Percentiles rank a stretch among this genome's conserved stretches.
Conservation (phyloP, 2,113 vertebrate genomes). For the Psettodes erumei region DNA sequence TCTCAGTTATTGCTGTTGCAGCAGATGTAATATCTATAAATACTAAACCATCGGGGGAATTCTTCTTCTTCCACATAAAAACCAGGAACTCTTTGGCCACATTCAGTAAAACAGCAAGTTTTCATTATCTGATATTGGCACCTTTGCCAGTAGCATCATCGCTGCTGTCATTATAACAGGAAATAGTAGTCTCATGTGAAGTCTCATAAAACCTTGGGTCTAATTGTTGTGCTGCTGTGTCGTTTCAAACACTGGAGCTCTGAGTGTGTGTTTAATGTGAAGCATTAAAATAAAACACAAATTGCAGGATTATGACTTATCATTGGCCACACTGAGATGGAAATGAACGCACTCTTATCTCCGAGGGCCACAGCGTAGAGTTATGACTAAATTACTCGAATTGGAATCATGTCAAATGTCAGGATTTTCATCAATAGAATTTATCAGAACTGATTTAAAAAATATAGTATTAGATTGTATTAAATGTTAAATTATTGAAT, state of each 20-base stretch:
- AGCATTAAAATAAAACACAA: slow-evolving; percentile 6
- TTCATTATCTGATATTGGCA: slow-evolving; percentile 19
- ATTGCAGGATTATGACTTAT: background rate
- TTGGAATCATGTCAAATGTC: background rate
- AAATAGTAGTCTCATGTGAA: slow-evolving; percentile 16
- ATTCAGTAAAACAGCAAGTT: slow-evolving; percentile 26
- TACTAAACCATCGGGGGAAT: slow-evolving; percentile 5
- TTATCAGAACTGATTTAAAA: slow-evolving; percentile 14
- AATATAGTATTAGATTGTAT: too few species aligned
- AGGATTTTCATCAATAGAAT: slow-evolving; percentile 11
- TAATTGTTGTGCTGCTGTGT: background rate
- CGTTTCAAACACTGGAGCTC: background rate
- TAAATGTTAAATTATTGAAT: slow-evolving; percentile 24
- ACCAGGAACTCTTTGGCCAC: slow-evolving; percentile 1
- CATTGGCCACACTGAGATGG: background rate
- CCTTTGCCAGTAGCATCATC: slow-evolving; percentile 1
- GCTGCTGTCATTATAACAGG: slow-evolving; percentile 4
- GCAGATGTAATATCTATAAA: background rate
- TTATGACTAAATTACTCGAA: slow-evolving; percentile 2
- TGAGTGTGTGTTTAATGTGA: slow-evolving; percentile 33
- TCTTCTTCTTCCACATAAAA: slow-evolving; percentile 12
- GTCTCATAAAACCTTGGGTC: slow-evolving; percentile 2
- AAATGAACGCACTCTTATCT: background rate
- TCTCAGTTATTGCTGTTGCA: slow-evolving; percentile 12
- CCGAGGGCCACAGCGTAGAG: background rate